Conservation (phyloP, 2,113 vertebrate species). For the Cryptomyrus ogoouensis region DNA sequence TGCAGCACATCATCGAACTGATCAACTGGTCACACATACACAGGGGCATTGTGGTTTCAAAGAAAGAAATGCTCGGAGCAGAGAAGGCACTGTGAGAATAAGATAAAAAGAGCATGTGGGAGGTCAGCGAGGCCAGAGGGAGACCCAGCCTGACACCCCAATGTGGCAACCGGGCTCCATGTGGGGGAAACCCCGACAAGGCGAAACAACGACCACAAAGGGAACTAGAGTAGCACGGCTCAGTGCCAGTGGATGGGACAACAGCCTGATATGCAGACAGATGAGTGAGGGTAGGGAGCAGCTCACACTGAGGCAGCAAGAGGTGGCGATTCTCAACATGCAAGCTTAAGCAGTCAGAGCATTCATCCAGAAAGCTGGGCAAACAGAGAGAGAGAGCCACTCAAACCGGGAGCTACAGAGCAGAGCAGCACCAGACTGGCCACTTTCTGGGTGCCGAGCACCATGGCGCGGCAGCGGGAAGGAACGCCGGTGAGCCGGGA, state of each 20-base stretch:
- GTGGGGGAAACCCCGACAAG: neutral
- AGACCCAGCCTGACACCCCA: neutral
- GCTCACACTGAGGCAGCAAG: neutral
- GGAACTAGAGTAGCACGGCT: neutral
- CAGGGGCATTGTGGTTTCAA: neutral
- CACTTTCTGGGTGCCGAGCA: neutral
- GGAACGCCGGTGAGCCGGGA: neutral
- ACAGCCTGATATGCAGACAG: neutral
- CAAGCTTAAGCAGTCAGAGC: neutral
- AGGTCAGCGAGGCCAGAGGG: neutral
- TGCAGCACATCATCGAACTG: neutral
- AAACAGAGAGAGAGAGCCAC: conserved; percentile 43
- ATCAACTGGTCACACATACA: neutral
- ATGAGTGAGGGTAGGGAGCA: neutral
- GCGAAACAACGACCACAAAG: neutral
- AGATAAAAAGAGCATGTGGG: neutral
- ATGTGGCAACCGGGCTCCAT: neutral
- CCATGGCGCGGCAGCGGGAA: neutral
- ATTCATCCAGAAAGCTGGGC: conserved; percentile 7
- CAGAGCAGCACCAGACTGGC: neutral
- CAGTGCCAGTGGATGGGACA: neutral
- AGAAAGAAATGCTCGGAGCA: neutral
- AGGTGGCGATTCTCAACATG: neutral
- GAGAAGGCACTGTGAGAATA: neutral
- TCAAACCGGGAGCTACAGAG: neutral